phyloP scores from a whole-genome alignment of 2,797 vertebrate genomes.

The Ctenopoma multispine region DNA sequence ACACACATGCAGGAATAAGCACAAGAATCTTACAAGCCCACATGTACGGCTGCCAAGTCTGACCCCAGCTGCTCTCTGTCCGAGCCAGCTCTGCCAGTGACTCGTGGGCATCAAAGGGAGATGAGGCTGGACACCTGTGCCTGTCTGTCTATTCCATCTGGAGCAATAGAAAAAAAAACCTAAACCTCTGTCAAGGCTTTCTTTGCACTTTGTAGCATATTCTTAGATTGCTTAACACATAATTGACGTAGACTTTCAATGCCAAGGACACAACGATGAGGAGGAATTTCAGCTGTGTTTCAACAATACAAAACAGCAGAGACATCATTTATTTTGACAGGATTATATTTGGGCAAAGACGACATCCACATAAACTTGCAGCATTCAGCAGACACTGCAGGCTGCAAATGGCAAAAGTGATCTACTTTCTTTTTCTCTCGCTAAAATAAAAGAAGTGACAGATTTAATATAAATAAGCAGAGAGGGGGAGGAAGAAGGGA shows the following conservation, averaged over 20 bases:
- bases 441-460: conserved; percentile 75
- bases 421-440: conserved; percentile 62
- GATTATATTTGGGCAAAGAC: conserved; percentile 61
- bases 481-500: conserved; percentile 51
- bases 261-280: conserved; percentile 42
- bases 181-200: conserved; percentile 18
- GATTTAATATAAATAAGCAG: conserved; percentile 75
- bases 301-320: conserved; percentile 49
- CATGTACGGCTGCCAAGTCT: conserved; percentile 44
- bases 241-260: conserved; percentile 31
- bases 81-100: conserved; percentile 49
- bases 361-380: conserved; percentile 57
- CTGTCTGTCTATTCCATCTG: conserved; percentile 47
- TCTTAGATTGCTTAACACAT: conserved; percentile 35
- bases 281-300: conserved; percentile 34
- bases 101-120: conserved; percentile 66
- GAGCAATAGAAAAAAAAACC: conserved; percentile 24
- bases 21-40: conserved; percentile 28
- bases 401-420: conserved; percentile 61
- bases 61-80: conserved; percentile 64
- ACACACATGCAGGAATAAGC: conserved; percentile 55
- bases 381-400: conserved; percentile 56
- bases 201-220: conserved; percentile 26
- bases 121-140: conserved; percentile 63
- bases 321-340: conserved; percentile 54